These are phyloP conservation scores for Oasisia sp. DNA, from an alignment of 2,888 invertebrate species.

Conservation along the genomic window DNA sequence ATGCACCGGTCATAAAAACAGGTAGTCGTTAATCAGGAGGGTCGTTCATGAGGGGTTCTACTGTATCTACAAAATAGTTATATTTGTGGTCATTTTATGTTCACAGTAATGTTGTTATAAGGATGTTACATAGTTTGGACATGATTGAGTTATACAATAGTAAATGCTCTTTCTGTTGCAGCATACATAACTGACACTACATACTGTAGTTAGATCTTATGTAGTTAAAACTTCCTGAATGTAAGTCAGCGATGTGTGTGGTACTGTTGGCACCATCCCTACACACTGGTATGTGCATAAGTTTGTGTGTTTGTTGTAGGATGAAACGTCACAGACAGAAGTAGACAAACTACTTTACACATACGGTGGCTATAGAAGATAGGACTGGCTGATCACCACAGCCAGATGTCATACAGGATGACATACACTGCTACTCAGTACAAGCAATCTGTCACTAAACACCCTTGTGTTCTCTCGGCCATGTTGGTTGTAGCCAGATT, in stretches of 20 bases:
- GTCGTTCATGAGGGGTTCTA: too few relatives aligned
- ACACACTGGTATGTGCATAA: neutral
- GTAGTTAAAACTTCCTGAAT: neutral
- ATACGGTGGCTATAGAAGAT: neutral
- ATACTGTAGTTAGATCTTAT: neutral
- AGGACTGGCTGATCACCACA: neutral
- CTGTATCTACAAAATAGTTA: neutral
- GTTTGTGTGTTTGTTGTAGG: too few relatives aligned
- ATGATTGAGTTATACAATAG: neutral
- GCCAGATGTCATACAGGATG: neutral
- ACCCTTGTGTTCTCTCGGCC: neutral
- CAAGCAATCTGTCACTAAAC: neutral
- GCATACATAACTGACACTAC: neutral
- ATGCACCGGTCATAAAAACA: too few relatives aligned
- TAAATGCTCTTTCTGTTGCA: neutral
- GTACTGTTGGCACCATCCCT: neutral
- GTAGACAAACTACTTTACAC: neutral
- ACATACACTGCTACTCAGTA: too few relatives aligned
- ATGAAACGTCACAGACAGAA: neutral
- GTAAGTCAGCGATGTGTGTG: neutral
- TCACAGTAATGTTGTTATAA: neutral
- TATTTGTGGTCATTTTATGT: neutral
- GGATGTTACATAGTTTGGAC: neutral
- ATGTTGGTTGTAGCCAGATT: neutral
- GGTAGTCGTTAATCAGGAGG: too few relatives aligned